phyloP scores from a whole-genome alignment of 1,140 invertebrate genomes.

The Tetranychus cinnabarinus region DNA sequence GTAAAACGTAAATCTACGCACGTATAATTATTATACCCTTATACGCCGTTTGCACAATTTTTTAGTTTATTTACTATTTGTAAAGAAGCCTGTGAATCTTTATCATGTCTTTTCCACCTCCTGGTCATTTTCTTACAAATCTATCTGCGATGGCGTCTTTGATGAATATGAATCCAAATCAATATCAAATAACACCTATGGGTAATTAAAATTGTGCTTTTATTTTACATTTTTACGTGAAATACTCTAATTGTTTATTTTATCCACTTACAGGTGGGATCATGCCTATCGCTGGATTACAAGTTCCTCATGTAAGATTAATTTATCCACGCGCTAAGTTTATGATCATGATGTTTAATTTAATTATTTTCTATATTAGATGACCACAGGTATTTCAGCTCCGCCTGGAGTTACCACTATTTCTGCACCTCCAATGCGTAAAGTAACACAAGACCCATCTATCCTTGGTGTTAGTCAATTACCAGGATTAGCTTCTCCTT shows the following conservation, averaged over 20 bases:
- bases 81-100: too few relatives aligned
- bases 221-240: not conserved
- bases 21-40: too few relatives aligned
- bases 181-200: constrained; percentile 1
- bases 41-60: too few relatives aligned
- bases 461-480: too few relatives aligned
- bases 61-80: too few relatives aligned
- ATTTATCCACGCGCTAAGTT: not conserved
- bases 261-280: not conserved
- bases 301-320: not conserved
- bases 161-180: not conserved
- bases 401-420: constrained; percentile 9
- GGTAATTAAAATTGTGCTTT: not conserved
- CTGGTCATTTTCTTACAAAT: not conserved
- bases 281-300: not conserved
- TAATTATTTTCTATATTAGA: not conserved
- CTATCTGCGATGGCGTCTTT: not conserved
- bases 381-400: constrained; percentile 7
- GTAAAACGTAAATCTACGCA: too few relatives aligned
- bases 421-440: constrained; percentile 8
- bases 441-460: not conserved
- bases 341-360: not conserved
- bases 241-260: not conserved
- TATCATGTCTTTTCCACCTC: not conserved
- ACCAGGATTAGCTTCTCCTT: too few relatives aligned